These are phyloP conservation scores for Pectinophora gossypiella DNA, from an alignment of 1,140 invertebrate species.

Conservation along the genomic window DNA sequence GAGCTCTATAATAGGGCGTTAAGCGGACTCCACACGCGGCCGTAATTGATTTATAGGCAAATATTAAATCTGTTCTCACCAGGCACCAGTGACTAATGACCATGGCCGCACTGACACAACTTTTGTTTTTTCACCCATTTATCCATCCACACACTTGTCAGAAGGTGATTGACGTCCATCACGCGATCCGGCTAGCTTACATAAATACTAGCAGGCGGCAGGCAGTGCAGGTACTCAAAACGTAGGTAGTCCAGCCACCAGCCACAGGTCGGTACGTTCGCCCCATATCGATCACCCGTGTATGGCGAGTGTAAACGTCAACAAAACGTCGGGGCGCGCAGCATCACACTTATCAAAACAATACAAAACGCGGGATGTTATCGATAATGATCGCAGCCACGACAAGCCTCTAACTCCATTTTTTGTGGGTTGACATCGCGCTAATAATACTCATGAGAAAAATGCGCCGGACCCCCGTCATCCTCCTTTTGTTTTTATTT, in stretches of 20 bases:
- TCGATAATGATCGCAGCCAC: slow-evolving; percentile 64
- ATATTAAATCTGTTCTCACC: slow-evolving; percentile 68
- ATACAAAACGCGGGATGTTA: slow-evolving; percentile 70
- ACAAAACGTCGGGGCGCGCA: slow-evolving; percentile 45
- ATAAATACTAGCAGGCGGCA: not conserved
- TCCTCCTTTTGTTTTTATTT: slow-evolving; percentile 74
- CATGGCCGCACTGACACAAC: slow-evolving; percentile 33
- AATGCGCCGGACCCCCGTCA: slow-evolving; percentile 67
- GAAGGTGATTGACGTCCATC: slow-evolving; percentile 38
- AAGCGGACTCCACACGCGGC: slow-evolving; percentile 44
- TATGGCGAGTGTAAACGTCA: slow-evolving; percentile 56
- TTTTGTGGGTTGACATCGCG: slow-evolving; percentile 71
- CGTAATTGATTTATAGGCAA: slow-evolving; percentile 67
- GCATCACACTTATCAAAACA: slow-evolving; percentile 70
- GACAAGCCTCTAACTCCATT: slow-evolving; percentile 63
- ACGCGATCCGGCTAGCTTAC: too few relatives aligned
- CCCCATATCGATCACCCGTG: slow-evolving; percentile 52
- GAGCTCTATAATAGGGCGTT: slow-evolving; percentile 50
- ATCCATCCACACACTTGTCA: slow-evolving; percentile 26
- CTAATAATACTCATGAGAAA: slow-evolving; percentile 75
- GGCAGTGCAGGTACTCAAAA: not conserved
- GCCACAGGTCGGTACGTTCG: too few relatives aligned
- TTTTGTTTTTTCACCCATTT: slow-evolving; percentile 47
- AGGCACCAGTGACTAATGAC: slow-evolving; percentile 48
- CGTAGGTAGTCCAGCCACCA: not conserved